Percentiles rank a stretch among this genome's conserved stretches.
These are phyloP conservation scores for Protomyctophum bolini DNA, from an alignment of 2,113 vertebrate genomes.

Conservation along the genomic window DNA sequence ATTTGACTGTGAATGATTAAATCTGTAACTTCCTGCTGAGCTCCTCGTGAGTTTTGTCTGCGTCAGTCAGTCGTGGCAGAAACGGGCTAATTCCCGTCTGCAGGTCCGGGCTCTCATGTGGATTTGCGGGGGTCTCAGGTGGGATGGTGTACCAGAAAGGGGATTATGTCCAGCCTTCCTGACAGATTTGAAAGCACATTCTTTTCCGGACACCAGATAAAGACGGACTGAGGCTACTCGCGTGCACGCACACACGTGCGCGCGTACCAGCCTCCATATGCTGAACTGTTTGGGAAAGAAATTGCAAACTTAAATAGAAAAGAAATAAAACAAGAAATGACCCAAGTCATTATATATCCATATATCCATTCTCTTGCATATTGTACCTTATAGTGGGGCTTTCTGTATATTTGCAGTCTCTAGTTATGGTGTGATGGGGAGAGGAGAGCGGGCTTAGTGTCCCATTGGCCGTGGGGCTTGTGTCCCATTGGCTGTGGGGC, in stretches of 20 bases:
- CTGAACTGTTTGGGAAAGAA: background rate
- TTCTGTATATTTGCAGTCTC: too few relatives aligned
- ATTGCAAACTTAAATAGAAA: too few relatives aligned
- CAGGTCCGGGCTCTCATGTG: too few relatives aligned
- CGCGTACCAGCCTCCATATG: conserved; percentile 4
- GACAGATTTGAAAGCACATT: conserved; percentile 64
- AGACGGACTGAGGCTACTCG: conserved; percentile 43
- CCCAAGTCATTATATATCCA: too few relatives aligned
- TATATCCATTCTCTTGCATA: too few relatives aligned
- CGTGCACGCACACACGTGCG: conserved; percentile 28
- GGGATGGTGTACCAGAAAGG: conserved; percentile 55
- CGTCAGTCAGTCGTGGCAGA: conserved; percentile 26
- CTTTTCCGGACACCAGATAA: conserved; percentile 63
- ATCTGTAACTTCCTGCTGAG: conserved; percentile 63
- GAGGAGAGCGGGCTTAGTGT: too few relatives aligned
- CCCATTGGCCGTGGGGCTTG: too few relatives aligned
- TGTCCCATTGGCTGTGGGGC: too few relatives aligned
- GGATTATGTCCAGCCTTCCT: conserved; percentile 69
- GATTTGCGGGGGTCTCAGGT: conserved; percentile 60
- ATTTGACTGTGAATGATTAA: conserved; percentile 45
- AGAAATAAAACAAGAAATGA: too few relatives aligned
- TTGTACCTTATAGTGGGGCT: too few relatives aligned
- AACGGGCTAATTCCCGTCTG: conserved; percentile 42
- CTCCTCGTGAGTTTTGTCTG: conserved; percentile 60
- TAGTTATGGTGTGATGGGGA: too few relatives aligned